Base-by-base conservation (phyloP, 2,888 invertebrate genomes). In the Megaustenia siamemsis region DNA sequence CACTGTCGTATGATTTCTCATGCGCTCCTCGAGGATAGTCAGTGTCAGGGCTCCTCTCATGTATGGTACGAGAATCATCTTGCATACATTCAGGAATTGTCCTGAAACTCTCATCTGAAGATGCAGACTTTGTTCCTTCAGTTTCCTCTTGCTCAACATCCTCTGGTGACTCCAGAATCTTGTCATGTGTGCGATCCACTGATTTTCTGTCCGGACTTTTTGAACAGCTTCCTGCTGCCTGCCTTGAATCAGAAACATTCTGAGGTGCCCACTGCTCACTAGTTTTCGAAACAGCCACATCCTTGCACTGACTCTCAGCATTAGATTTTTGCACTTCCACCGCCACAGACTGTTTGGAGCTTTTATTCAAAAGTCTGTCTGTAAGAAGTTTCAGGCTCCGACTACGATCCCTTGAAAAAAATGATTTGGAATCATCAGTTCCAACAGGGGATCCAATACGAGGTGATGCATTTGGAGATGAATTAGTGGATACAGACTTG, bases 361-460 rank as follows among this genome's bases (percentile, higher is more conserved):
- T 86, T 75, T 87, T 87, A 71, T 84, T 90, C 86, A 92, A 92
- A 35, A 92, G 87, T 43, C 90, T 91, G 75, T 92, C 91, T 68
- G 92, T 92, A 21, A 92, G 86, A 66, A 91, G 85, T 86, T 90
- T 91, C 69, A 92, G 86, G 86, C 92, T 92, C 38, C 90, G 87
- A 86, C 91, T 92, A 35, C 91, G 86, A 69, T 90, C 91, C 71
- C 92, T 86, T 49, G 90, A 89, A 18, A 91, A 87, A 35, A 89
- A 88, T n/a, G 89, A 89, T 45, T 88, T 80, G 1, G 87, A 84
- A 32, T 89, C 90, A 35, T 89, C 89, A 35, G 86, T 87, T 18
- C 87, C 79, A 24, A 85, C 85, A 6, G 91, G 90, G 10, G 91
- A 91, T 12, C 90, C 90, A 12, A 90, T 88, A 28, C 90, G 89